phyloP scores from a whole-genome alignment of 1,140 invertebrate genomes.

The Heliconius melpomene region DNA sequence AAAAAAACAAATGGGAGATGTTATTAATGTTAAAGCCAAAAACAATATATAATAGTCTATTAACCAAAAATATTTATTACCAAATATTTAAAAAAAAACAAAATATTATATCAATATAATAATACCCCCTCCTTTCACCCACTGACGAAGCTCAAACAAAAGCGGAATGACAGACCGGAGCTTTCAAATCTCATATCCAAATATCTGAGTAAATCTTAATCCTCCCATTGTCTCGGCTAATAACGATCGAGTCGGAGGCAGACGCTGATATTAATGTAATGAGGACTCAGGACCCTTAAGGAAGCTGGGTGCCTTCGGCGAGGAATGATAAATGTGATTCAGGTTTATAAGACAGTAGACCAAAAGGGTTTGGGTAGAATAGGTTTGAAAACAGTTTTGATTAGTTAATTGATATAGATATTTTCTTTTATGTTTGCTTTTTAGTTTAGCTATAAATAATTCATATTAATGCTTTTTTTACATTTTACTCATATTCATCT shows the following conservation, averaged over 20 bases:
- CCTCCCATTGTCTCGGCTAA: constrained; percentile 66
- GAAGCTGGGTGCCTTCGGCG: constrained; percentile 42
- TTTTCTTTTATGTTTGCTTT: not conserved
- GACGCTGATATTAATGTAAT: constrained; percentile 72
- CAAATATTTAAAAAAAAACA: not conserved
- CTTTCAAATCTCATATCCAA: constrained; percentile 66
- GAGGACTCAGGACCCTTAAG: constrained; percentile 49
- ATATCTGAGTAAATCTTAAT: constrained; percentile 73
- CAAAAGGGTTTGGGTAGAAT: constrained; percentile 13
- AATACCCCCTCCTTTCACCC: not conserved
- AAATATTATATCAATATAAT: not conserved
- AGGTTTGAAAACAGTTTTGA: not conserved
- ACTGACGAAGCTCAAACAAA: constrained; percentile 28
- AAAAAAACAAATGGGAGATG: too few relatives aligned
- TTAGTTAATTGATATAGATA: not conserved
- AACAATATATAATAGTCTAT: too few relatives aligned
- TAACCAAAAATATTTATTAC: not conserved
- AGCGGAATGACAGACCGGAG: constrained; percentile 46
- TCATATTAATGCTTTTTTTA: too few relatives aligned
- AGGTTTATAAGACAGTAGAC: constrained; percentile 29
- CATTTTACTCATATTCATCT: too few relatives aligned
- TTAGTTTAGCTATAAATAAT: not conserved
- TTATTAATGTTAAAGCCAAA: too few relatives aligned
- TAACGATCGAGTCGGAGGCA: constrained; percentile 66
- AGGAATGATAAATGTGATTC: constrained; percentile 47